A percentile compares a stretch with the other conserved stretches of the same genome.
These are phyloP conservation scores for Julus scandinavius DNA, from an alignment of 2,888 invertebrate species.

Conservation along the genomic window DNA sequence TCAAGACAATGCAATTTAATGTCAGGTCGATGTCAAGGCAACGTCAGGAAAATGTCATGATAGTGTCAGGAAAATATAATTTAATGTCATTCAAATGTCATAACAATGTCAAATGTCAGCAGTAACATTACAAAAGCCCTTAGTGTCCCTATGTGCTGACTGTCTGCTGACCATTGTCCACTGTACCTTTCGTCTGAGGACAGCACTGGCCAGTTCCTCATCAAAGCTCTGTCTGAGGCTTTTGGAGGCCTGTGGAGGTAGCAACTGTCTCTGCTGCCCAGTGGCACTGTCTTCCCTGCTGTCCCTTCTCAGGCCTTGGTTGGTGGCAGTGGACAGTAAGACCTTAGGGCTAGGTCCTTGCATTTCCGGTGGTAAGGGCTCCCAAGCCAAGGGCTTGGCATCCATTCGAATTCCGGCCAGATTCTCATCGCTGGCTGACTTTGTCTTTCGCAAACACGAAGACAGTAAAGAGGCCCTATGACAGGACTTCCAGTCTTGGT, in stretches of 20 bases:
- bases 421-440: constrained; percentile 83
- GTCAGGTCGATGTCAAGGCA: no score
- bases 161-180: neutral
- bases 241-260: neutral
- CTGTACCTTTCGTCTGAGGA: constrained; percentile 33
- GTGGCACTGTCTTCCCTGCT: neutral
- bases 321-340: constrained; percentile 52
- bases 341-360: constrained; percentile 74
- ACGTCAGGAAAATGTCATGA: no score
- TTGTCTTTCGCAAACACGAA: constrained; percentile 80
- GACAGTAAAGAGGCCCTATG: constrained; percentile 71
- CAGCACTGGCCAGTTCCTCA: constrained; percentile 54
- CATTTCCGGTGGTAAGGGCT: constrained; percentile 62
- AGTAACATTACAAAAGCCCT: no score
- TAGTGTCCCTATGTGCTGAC: neutral
- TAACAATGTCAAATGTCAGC: no score
- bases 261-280: neutral
- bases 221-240: constrained; percentile 52
- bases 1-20: no score
- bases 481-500: constrained; percentile 62
- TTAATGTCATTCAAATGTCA: no score
- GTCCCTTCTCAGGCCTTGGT: constrained; percentile 70
- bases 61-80: no score
- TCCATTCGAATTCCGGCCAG: constrained; percentile 71
- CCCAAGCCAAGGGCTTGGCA: constrained; percentile 53